Percentiles rank a stretch among this genome's conserved stretches.
These are phyloP conservation scores for Saturnia japonica DNA, from an alignment of 2,888 invertebrate species.

Conservation along the genomic window DNA sequence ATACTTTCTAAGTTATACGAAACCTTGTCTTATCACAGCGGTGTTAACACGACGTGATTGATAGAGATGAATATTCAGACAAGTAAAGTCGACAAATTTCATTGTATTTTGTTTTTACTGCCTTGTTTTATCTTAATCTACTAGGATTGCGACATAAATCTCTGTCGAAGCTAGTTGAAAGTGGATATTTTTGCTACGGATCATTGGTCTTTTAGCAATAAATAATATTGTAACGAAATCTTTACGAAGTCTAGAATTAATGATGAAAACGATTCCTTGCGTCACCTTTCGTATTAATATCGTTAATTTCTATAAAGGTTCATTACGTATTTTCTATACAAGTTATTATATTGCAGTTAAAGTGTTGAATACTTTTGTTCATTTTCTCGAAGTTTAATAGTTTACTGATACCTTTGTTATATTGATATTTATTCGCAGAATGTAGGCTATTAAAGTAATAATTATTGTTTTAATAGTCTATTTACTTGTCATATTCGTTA, in stretches of 20 bases:
- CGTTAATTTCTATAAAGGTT: slow-evolving; percentile 24
- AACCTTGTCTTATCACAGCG: slow-evolving; percentile 54
- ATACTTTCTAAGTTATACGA: slow-evolving; percentile 35
- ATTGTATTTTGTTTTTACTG: slow-evolving; percentile 53
- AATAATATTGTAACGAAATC: slow-evolving; percentile 45
- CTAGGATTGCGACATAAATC: slow-evolving; percentile 65
- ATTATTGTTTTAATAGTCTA: too few species aligned
- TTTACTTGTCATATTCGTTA: too few species aligned
- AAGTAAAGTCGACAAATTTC: slow-evolving; percentile 54
- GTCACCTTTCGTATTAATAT: not conserved
- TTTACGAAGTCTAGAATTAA: slow-evolving; percentile 33
- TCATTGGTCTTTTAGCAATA: slow-evolving; percentile 46
- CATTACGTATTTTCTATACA: not conserved
- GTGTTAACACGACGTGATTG: slow-evolving; percentile 67
- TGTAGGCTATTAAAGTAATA: too few species aligned
- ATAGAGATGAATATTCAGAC: slow-evolving; percentile 68
- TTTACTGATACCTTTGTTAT: not conserved
- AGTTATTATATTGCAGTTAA: not conserved
- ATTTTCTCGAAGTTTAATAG: not conserved
- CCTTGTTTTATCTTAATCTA: slow-evolving; percentile 54
- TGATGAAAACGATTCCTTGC: slow-evolving; percentile 31
- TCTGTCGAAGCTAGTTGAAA: slow-evolving; percentile 52
- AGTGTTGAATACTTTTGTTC: slow-evolving; percentile 15
- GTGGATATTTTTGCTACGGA: slow-evolving; percentile 51
- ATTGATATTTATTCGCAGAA: too few species aligned